phyloP scores from a whole-genome alignment of 1,140 invertebrate genomes.

The Lepidurus apus region DNA sequence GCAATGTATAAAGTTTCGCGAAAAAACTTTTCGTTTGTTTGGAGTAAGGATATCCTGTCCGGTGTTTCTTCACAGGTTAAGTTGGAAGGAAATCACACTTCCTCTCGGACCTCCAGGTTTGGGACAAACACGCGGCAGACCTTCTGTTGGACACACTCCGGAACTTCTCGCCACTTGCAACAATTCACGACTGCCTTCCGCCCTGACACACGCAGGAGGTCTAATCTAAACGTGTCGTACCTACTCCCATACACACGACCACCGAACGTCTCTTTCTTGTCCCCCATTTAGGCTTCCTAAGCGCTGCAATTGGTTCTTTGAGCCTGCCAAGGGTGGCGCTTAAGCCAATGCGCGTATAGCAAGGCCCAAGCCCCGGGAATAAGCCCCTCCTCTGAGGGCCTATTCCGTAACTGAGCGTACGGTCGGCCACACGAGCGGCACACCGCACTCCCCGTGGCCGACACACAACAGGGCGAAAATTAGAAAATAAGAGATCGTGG shows the following conservation, averaged over 20 bases:
- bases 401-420: constrained; percentile 29
- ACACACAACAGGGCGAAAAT: constrained; percentile 22
- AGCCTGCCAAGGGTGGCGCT: neutral
- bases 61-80: neutral
- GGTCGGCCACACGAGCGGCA: constrained; percentile 35
- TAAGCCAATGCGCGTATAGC: no score
- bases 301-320: neutral
- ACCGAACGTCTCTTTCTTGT: neutral
- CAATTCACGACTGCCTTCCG: constrained; percentile 24
- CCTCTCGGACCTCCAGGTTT: neutral
- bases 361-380: no score
- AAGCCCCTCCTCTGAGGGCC: neutral
- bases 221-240: constrained; percentile 26
- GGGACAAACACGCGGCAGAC: constrained; percentile 27
- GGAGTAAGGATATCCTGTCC: constrained; percentile 12
- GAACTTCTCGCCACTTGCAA: neutral
- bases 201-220: constrained; percentile 26
- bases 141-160: constrained; percentile 23
- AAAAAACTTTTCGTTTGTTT: constrained; percentile 14
- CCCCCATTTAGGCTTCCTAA: no score
- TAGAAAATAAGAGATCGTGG: constrained; percentile 22
- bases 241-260: neutral
- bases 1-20: neutral
- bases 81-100: constrained; percentile 22
- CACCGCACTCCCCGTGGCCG: constrained; percentile 11